These are phyloP conservation scores for Macropodus opercularis DNA, from an alignment of 2,797 vertebrate genomes.

Conservation along the genomic window DNA sequence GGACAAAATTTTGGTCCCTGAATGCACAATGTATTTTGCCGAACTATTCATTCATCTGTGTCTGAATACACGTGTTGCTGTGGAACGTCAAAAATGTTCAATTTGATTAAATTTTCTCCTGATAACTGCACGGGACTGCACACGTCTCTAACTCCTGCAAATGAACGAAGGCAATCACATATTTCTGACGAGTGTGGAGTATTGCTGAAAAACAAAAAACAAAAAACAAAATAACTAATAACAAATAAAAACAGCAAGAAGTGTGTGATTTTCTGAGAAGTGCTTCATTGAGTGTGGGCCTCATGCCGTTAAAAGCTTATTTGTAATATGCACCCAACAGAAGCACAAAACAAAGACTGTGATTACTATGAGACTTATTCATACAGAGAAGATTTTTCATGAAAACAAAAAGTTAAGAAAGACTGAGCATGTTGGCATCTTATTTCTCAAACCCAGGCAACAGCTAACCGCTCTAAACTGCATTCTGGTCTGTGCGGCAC, in stretches of 20 bases:
- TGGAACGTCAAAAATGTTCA: constrained; percentile 4
- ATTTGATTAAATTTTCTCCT: constrained; percentile 3
- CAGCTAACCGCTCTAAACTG: neutral
- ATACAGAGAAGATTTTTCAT: constrained; percentile 6
- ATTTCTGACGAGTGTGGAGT: constrained; percentile 22
- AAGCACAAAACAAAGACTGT: constrained; percentile 11
- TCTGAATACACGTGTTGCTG: neutral
- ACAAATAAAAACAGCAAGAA: neutral
- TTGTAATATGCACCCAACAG: constrained; percentile 3
- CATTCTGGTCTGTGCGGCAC: constrained; percentile 42
- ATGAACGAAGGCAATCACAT: constrained; percentile 21
- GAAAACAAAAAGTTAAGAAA: constrained; percentile 7
- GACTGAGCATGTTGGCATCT: neutral
- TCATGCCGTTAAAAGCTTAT: constrained; percentile 17
- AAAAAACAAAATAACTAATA: too few relatives aligned
- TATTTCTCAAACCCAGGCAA: neutral
- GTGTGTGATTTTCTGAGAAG: constrained; percentile 3
- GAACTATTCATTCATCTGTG: neutral
- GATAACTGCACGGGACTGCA: neutral
- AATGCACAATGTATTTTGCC: neutral
- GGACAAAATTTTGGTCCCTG: neutral
- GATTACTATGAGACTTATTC: constrained; percentile 8
- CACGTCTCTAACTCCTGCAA: constrained; percentile 4
- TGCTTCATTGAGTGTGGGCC: constrained; percentile 3
- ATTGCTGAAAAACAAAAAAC: constrained; percentile 6